Conservation (phyloP, 53 echinoderm and acorn worm species). For the Arbacia lixula region DNA sequence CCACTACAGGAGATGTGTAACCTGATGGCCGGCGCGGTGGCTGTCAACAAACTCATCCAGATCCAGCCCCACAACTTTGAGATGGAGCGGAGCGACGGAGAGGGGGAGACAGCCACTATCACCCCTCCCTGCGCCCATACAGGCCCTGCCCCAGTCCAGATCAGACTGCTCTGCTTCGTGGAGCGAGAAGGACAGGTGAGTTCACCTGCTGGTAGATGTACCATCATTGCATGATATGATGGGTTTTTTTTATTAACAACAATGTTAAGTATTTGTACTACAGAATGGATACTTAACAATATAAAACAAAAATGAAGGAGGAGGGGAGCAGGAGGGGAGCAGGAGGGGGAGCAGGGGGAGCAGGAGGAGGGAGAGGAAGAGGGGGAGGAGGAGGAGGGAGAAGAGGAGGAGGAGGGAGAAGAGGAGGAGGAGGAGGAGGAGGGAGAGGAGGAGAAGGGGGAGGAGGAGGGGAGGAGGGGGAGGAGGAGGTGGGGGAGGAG, state of each 20-base stretch:
- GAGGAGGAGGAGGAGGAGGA: not conserved
- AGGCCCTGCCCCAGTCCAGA: slow-evolving; percentile 89
- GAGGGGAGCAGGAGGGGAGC: no score
- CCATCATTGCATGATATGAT: no score
- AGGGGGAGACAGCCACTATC: slow-evolving; percentile 83
- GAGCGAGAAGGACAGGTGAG: slow-evolving; percentile 96
- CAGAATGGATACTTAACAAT: no score
- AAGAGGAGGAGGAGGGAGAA: not conserved
- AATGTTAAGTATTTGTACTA: no score
- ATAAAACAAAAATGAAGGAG: no score
- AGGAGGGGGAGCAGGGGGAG: no score
- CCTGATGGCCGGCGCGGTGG: slow-evolving; percentile 90
- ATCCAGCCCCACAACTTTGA: slow-evolving; percentile 99
- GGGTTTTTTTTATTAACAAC: no score
- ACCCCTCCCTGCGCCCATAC: slow-evolving; percentile 96
- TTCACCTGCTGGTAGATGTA: no score
- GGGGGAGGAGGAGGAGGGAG: not conserved
- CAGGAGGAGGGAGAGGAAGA: no score
- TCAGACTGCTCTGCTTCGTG: slow-evolving; percentile 83
- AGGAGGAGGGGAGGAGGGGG: not conserved
- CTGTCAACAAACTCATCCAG: slow-evolving; percentile 96
- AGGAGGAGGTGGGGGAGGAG: no score
- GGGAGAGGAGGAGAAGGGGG: not conserved
- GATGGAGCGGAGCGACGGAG: slow-evolving; percentile 72
- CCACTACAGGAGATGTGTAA: slow-evolving; percentile 90